These are phyloP conservation scores for Eilema depressum DNA, from an alignment of 2,888 invertebrate species.

Conservation along the genomic window DNA sequence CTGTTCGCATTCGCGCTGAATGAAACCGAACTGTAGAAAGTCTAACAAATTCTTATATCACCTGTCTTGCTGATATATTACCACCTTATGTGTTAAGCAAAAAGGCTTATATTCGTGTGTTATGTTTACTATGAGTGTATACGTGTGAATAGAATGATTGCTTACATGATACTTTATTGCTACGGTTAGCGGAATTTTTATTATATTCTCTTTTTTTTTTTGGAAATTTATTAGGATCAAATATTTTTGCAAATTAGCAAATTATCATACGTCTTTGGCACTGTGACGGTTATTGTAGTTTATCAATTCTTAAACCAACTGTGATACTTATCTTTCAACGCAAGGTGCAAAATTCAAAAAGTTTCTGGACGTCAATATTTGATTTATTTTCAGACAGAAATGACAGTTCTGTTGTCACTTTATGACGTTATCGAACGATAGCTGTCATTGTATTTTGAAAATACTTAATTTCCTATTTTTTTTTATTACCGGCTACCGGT, in stretches of 20 bases:
- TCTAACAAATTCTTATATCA: slow-evolving; percentile 45
- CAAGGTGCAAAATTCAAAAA: not conserved
- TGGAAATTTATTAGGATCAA: not conserved
- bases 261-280: not conserved
- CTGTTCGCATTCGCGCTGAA: slow-evolving; percentile 49
- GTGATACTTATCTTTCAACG: not conserved
- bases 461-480: not conserved
- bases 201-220: not conserved
- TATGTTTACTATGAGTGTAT: slow-evolving; percentile 40
- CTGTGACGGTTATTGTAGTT: not conserved
- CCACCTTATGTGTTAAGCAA: not conserved
- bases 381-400: too few species aligned
- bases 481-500: not conserved
- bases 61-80: slow-evolving; percentile 5
- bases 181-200: slow-evolving; percentile 35
- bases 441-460: not conserved
- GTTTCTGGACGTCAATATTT: not conserved
- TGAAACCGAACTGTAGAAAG: slow-evolving; percentile 60
- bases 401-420: not conserved
- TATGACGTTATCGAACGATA: not conserved
- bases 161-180: slow-evolving; percentile 43
- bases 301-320: not conserved
- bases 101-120: slow-evolving; percentile 14
- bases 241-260: not conserved
- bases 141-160: slow-evolving; percentile 55